Conservation (phyloP, 2,888 invertebrate genomes). For the Plagodis pulveraria region DNA sequence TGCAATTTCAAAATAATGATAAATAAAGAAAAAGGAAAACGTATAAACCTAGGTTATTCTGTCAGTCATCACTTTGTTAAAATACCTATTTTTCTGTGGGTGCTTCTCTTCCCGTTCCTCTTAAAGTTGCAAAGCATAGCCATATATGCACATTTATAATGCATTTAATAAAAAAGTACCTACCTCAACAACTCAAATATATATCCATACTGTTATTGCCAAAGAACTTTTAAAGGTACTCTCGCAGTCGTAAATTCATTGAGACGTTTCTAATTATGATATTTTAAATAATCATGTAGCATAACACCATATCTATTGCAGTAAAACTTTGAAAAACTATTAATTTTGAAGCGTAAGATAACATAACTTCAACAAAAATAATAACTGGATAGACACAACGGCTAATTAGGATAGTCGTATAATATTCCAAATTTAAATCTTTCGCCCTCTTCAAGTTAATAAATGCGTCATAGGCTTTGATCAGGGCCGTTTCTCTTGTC, state of each 20-base stretch:
- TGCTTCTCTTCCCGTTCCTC: too few species aligned
- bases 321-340: constrained; percentile 14
- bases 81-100: too few species aligned
- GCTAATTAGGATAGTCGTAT: constrained; percentile 33
- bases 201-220: constrained; percentile 1
- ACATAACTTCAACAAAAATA: background rate
- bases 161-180: too few species aligned
- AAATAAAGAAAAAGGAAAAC: too few species aligned
- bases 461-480: constrained; percentile 44
- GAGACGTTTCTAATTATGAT: constrained; percentile 26
- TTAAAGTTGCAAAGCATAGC: too few species aligned
- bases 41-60: too few species aligned
- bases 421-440: constrained; percentile 31
- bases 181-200: background rate
- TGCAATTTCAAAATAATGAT: too few species aligned
- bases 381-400: constrained; percentile 4
- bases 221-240: constrained; percentile 17
- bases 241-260: constrained; percentile 24
- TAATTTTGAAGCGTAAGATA: constrained; percentile 4
- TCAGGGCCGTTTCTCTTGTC: constrained; percentile 60
- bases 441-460: constrained; percentile 29
- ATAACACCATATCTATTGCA: constrained; percentile 20
- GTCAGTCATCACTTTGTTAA: too few species aligned
- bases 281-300: constrained; percentile 16
- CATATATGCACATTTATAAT: too few species aligned